Evolutionary conservation across 2,113 vertebrate genomes (phyloP), one percentile per base, ranked within the genome.

Genomic region (Rhynchopsitta pachyrhyncha): DNA sequence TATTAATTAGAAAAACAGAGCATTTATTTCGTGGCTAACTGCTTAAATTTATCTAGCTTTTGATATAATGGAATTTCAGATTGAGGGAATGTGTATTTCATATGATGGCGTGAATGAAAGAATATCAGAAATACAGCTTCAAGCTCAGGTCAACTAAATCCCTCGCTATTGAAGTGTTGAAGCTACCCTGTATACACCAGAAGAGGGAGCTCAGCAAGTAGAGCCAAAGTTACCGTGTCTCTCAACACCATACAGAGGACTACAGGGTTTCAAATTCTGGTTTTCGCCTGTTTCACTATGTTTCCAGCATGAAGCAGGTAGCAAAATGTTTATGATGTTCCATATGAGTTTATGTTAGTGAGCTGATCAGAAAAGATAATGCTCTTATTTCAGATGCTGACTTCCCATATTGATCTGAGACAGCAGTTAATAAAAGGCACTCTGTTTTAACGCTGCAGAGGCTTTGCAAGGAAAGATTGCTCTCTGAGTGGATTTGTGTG

Each of bases 141-240:
- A 82, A 50, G 18, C 27, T 52, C 46, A 41, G 47, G 19, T 39
- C 14, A 78, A 6, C 19, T 42, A 46, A 70, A 59, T 3, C 1
- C 6, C 4, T 66, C 1, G 1, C 11, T 77, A 24, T 1, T 41
- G 66, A 53, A 82, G 28, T 18, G 23, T 39, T 42, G 25, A 63
- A 49, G n/a, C 17, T 71, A 23, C 67, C 46, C 16, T 3, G 31
- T 35, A 13, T 42, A 5, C 50, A 71, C 71, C 96, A 95, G 93
- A 60, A 98, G 97, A 97, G 94, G 95, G 96, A 97, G 95, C 81
- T 63, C 52, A n/a, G 57, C 79, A 49, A 89, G 53, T 42, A 33
- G 62, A 55, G 46, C 75, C 33, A 6, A 17, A 28, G 11, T 49
- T 47, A 86, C 57, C 13, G 13, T 13, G 24, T 33, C 10, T 74